Conservation (phyloP, 2,888 invertebrate genomes). For the Lepidonotus clava region DNA sequence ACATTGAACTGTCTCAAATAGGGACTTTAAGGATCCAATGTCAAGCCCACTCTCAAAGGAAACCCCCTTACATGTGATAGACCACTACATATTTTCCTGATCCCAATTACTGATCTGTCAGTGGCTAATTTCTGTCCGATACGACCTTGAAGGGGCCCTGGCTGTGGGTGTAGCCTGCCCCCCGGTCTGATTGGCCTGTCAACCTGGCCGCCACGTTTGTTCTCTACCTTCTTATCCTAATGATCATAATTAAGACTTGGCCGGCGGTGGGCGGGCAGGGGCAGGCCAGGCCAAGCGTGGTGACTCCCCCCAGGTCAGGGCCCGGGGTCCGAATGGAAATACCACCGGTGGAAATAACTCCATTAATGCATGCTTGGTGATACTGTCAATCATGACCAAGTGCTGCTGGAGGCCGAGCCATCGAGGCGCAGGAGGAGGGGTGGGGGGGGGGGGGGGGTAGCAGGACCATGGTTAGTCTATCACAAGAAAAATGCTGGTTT, state of each 20-base stretch:
- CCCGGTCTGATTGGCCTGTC: conserved; percentile 9
- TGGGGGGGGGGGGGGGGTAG: not conserved
- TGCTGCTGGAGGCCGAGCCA: no score
- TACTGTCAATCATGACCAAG: conserved; percentile 50
- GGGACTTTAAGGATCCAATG: no score
- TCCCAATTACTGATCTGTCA: no score
- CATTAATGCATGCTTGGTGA: not conserved
- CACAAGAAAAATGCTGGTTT: no score
- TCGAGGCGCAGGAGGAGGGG: not conserved
- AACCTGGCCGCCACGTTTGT: not conserved
- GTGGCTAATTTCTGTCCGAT: no score
- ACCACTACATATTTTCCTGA: no score
- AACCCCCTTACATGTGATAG: no score
- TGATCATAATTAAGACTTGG: conserved; percentile 29
- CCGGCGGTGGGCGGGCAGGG: not conserved
- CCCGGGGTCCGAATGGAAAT: not conserved
- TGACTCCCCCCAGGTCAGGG: not conserved
- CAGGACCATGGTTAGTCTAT: not conserved
- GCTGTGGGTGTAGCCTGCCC: no score
- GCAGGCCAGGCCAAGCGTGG: conserved; percentile 6
- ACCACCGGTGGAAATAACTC: conserved; percentile 22
- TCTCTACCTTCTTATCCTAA: conserved; percentile 15
- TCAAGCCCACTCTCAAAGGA: no score
- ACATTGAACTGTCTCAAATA: no score
- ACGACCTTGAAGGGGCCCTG: no score